Conservation (phyloP, 30 jellyfish, hydroid and myxozoan genomes). For the Nemopilema nomurai region DNA sequence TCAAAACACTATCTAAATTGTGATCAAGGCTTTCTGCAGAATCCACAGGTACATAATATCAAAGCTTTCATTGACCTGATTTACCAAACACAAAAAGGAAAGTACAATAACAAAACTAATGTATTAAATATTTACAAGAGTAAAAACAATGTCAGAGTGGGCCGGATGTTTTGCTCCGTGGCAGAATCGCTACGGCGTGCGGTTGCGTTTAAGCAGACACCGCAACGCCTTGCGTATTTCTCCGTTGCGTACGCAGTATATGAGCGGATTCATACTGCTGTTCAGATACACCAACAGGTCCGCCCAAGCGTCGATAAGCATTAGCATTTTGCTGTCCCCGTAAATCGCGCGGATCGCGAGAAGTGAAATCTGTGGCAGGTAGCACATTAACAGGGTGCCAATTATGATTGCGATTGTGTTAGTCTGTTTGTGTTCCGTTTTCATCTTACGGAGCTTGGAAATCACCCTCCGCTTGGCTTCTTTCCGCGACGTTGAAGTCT, state of each 20-base stretch:
- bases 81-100: not conserved
- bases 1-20: no score
- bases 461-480: not conserved
- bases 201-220: constrained; percentile 8
- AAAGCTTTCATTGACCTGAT: no score
- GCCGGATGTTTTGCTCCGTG: not conserved
- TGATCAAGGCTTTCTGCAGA: no score
- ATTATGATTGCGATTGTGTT: constrained; percentile 53
- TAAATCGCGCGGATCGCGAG: constrained; percentile 35
- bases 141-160: no score
- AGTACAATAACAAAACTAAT: not conserved
- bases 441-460: constrained; percentile 21
- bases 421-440: constrained; percentile 41
- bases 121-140: not conserved
- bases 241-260: constrained; percentile 41
- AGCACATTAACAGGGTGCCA: constrained; percentile 44
- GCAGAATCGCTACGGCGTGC: not conserved
- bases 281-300: constrained; percentile 59
- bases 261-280: constrained; percentile 68
- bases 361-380: constrained; percentile 50
- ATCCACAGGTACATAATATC: no score
- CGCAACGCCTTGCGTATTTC: constrained; percentile 47
- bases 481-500: not conserved
- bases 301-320: constrained; percentile 60
- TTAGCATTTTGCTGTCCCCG: constrained; percentile 27